Base-by-base conservation (phyloP, 2,113 vertebrate genomes). In the Myrmecobius fasciatus region DNA sequence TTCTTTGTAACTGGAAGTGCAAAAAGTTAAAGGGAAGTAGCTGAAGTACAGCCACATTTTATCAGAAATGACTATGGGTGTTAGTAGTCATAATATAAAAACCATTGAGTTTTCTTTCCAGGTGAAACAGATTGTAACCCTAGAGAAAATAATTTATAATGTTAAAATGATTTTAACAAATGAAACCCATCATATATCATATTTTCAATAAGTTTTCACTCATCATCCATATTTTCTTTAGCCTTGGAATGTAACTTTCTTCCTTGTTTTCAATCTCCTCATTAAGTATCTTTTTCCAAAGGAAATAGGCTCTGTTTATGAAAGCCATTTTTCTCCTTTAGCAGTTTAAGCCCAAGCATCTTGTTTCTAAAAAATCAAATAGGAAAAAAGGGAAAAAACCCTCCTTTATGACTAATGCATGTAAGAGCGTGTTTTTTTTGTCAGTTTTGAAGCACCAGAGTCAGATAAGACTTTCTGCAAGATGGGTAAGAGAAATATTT, bases 231-330 rank as follows among this genome's bases (percentile, higher is more conserved):
- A 31, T 92, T 96, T 75, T 91, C 0, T 0, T 97, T 96, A 96
- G 95, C 95, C 89, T 43, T 96, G 95, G 53, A 96, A 96, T 47
- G 95, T 96, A 98, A 97, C 97, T 97, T 97, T 94, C 53, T 97
- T 90, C 25, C 94, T 52, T 49, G 49, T 31, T 49, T 89, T 49
- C 22, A 89, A 11, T 89, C 96, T 90, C 91, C 97, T 91, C 94
- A 96, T 97, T n/a, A 20, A 75, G 36, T 75, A 75, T 36, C 12
- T 75, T n/a, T 75, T 75, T 17, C 67, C 17, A n/a, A 5, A 20
- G n/a, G 36, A 75, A n/a, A 75, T 6, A 75, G 36, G 36, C 14
- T 75, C 67, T 75, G 36, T 5, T 54, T 43, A 43, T 83, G 22
- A 83, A 83, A 83, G n/a, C n/a, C 67, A 83, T 43, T 43, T 91